phyloP scores from a whole-genome alignment of 2,888 invertebrate species.

The Teleogryllus oceanicus region DNA sequence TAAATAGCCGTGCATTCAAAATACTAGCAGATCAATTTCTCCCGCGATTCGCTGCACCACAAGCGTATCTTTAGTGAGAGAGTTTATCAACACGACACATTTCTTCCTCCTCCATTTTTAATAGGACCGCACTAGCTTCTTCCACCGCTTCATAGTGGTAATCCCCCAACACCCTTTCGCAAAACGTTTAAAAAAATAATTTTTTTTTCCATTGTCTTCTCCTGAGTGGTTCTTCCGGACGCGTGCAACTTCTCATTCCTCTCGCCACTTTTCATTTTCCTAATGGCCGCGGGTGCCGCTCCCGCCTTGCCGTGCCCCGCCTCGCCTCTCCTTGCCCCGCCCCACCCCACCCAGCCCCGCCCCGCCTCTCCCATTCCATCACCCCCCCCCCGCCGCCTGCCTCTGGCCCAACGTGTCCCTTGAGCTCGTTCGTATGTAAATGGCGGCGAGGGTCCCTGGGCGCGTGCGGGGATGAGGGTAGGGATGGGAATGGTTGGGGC shows the following conservation, averaged over 20 bases:
- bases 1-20: too few species aligned
- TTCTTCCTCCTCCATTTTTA: not conserved
- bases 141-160: not conserved
- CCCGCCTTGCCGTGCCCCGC: not conserved
- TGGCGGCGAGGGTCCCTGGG: not conserved
- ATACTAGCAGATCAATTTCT: too few species aligned
- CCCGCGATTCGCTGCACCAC: too few species aligned
- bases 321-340: not conserved
- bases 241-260: slow-evolving; percentile 18
- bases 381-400: not conserved
- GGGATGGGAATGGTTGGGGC: not conserved
- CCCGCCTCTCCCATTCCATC: not conserved
- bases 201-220: slow-evolving; percentile 4
- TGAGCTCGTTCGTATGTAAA: slow-evolving; percentile 1
- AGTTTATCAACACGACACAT: too few species aligned
- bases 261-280: slow-evolving; percentile 18
- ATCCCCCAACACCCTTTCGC: not conserved
- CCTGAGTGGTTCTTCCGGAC: not conserved
- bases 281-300: not conserved
- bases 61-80: too few species aligned
- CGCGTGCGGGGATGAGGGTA: not conserved
- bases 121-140: not conserved
- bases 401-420: not conserved
- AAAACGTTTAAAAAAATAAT: slow-evolving; percentile 7
- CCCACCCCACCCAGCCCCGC: not conserved